Percentiles rank a stretch among this genome's conserved stretches.
phyloP scores from a whole-genome alignment of 2,797 vertebrate species.

The Sparidentex hasta region DNA sequence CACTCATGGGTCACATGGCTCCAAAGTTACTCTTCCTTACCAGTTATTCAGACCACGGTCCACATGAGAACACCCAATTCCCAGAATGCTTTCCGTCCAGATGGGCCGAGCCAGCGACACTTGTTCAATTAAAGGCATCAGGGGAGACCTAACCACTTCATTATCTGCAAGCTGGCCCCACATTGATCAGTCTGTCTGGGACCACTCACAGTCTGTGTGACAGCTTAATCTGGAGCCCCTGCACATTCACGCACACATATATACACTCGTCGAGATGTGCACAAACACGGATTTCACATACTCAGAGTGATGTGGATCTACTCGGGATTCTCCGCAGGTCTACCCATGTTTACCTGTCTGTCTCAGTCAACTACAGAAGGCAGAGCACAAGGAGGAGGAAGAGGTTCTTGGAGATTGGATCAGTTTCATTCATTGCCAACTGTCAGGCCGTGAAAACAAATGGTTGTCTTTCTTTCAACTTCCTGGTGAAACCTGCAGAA shows the following conservation, averaged over 20 bases:
- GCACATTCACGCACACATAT: conserved; percentile 16
- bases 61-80: conserved; percentile 61
- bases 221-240: conserved; percentile 67
- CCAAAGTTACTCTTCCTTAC: conserved; percentile 22
- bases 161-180: conserved; percentile 73
- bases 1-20: not conserved
- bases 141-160: conserved; percentile 73
- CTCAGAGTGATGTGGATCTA: conserved; percentile 21
- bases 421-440: conserved; percentile 37
- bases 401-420: conserved; percentile 39
- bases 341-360: conserved; percentile 25
- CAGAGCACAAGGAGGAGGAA: conserved; percentile 4
- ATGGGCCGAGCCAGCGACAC: conserved; percentile 66
- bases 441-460: conserved; percentile 55
- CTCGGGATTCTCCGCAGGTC: conserved; percentile 35
- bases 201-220: conserved; percentile 55
- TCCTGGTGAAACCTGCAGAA: conserved; percentile 25
- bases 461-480: conserved; percentile 26
- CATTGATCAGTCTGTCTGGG: conserved; percentile 77
- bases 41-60: conserved; percentile 37
- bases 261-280: not conserved
- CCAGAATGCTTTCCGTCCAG: conserved; percentile 62
- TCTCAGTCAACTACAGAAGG: conserved; percentile 36
- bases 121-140: conserved; percentile 77
- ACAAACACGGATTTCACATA: not conserved